Conservation (phyloP, 2,888 invertebrate genomes). For the Zonitis immaculata region DNA sequence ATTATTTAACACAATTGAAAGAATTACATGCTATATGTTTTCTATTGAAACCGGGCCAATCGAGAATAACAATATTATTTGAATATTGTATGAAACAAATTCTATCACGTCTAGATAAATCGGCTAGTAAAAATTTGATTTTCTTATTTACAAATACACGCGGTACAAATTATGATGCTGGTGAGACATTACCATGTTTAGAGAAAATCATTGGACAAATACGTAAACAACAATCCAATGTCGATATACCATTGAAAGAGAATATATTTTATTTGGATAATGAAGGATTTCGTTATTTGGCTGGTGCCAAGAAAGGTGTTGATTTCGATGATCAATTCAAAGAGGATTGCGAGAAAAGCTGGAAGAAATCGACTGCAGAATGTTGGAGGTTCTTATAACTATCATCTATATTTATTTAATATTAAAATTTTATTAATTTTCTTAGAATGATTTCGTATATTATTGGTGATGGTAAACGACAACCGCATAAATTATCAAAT, state of each 20-base stretch:
- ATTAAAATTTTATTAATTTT: constrained; percentile 7
- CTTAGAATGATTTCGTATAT: constrained; percentile 38
- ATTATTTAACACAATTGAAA: constrained; percentile 28
- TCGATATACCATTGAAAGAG: constrained; percentile 25
- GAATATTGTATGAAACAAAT: constrained; percentile 37
- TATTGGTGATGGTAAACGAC: constrained; percentile 28
- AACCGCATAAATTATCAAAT: constrained; percentile 37
- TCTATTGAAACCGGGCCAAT: constrained; percentile 30
- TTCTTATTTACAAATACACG: constrained; percentile 36
- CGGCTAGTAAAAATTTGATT: constrained; percentile 33
- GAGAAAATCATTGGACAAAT: constrained; percentile 22
- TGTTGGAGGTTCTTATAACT: constrained; percentile 21
- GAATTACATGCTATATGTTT: constrained; percentile 35
- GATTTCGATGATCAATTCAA: constrained; percentile 20
- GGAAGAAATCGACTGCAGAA: constrained; percentile 26
- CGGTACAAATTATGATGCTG: constrained; percentile 32
- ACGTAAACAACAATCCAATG: constrained; percentile 21
- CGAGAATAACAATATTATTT: constrained; percentile 32
- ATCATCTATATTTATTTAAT: no score
- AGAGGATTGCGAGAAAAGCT: constrained; percentile 26
- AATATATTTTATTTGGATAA: constrained; percentile 38
- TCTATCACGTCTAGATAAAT: constrained; percentile 34
- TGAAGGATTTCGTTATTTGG: constrained; percentile 34
- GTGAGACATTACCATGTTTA: constrained; percentile 31
- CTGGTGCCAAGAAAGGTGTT: constrained; percentile 26